phyloP scores from a whole-genome alignment of 2,797 vertebrate genomes.

The Brotula barbata region DNA sequence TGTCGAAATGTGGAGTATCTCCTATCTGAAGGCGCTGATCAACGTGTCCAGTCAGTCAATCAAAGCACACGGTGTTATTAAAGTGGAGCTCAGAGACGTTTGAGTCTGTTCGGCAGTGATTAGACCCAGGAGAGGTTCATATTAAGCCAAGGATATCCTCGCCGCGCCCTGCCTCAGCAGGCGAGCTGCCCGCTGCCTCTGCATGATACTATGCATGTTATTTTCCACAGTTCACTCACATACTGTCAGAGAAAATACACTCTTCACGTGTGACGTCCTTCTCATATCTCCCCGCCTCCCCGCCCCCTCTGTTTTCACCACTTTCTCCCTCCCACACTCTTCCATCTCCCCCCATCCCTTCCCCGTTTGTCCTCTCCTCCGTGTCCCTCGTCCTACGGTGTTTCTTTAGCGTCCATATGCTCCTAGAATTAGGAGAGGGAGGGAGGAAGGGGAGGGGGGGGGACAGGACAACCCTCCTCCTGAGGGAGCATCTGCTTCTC shows the following conservation, averaged over 20 bases:
- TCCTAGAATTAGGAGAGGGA: conserved; percentile 62
- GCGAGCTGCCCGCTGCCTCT: conserved; percentile 56
- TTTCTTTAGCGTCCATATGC: conserved; percentile 75
- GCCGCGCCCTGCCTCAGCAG: conserved; percentile 67
- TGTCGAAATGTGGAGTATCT: no score
- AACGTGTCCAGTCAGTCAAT: conserved; percentile 23
- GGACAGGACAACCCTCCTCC: conserved; percentile 76
- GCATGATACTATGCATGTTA: conserved; percentile 54
- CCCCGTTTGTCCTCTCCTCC: conserved; percentile 54
- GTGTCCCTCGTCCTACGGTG: conserved; percentile 62
- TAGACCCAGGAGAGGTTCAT: conserved; percentile 50
- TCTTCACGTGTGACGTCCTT: conserved; percentile 24
- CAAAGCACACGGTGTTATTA: conserved; percentile 41
- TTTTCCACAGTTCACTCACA: conserved; percentile 58
- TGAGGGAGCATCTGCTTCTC: conserved; percentile 78
- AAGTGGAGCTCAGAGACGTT: conserved; percentile 41
- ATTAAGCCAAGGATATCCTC: conserved; percentile 70
- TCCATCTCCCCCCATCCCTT: conserved; percentile 9
- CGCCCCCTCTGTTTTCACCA: conserved; percentile 13
- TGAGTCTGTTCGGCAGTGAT: conserved; percentile 31
- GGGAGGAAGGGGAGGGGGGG: conserved; percentile 50
- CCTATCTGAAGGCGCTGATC: neutral
- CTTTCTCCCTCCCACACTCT: conserved; percentile 16
- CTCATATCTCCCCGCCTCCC: conserved; percentile 6
- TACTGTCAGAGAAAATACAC: conserved; percentile 45